phyloP scores from a whole-genome alignment of 64 coral and sea anemone species.

The Cladopsammia gracilis region DNA sequence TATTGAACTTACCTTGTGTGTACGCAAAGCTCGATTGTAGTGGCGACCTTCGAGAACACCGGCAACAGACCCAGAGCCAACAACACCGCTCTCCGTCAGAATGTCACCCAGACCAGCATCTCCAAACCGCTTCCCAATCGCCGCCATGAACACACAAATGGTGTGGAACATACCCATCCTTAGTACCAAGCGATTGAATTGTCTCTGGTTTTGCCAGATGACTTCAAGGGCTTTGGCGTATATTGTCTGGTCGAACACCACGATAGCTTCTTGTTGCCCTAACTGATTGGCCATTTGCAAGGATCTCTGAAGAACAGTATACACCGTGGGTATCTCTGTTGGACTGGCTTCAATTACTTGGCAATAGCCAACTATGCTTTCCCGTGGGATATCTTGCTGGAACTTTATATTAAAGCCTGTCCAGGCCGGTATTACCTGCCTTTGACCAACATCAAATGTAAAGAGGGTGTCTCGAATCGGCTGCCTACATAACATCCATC shows the following conservation, averaged over 20 bases:
- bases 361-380: no score
- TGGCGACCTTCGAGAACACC: constrained; percentile 57
- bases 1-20: constrained; percentile 58
- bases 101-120: constrained; percentile 55
- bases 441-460: background rate
- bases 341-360: no score
- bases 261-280: constrained; percentile 52
- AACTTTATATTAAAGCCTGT: constrained; percentile 56
- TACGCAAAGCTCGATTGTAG: constrained; percentile 56
- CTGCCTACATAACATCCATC: constrained; percentile 23
- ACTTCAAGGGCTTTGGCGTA: no score
- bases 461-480: constrained; percentile 22
- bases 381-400: no score
- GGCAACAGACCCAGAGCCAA: constrained; percentile 42
- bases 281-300: constrained; percentile 62
- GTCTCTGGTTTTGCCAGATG: no score
- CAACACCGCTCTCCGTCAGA: constrained; percentile 55
- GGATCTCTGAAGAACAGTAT: no score
- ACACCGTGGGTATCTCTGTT: no score
- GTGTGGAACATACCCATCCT: constrained; percentile 53
- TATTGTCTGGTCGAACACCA: constrained; percentile 55
- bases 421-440: constrained; percentile 76
- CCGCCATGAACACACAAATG: constrained; percentile 57
- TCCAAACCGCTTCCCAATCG: constrained; percentile 67
- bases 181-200: no score